Base-by-base conservation (phyloP, 2,113 vertebrate genomes). In the Cryptomyrus ogoouensis region DNA sequence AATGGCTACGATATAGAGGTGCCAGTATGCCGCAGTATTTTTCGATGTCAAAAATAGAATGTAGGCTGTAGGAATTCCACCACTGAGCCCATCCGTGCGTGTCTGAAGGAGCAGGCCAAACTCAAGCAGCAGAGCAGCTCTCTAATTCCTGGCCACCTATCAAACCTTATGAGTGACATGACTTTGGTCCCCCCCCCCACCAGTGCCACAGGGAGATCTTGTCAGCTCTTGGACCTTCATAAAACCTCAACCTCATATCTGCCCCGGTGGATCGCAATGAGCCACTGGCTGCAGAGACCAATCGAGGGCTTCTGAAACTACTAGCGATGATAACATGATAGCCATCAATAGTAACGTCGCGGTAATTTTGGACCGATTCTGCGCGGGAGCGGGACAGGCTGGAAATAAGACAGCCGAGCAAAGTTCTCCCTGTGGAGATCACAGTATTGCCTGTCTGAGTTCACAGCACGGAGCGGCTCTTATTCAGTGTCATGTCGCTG, bases 11-110 rank as follows among this genome's bases (percentile, higher is more conserved):
- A 70, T 70, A 27, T 70, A 70, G 27, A 13, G 3, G 10, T 70
- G 62, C 62, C 62, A 13, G 62, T 27, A 35, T 15, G 24, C 49
- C 17, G 49, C 42, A 49, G 15, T 87, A 27, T 15, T 27, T 87
- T 19, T 87, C n/a, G 1, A 17, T 87, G 47, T 31, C 49, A 53
- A 53, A 50, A 87, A 53, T 35, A 53, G 85, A 85, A n/a, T 2
- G 3, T n/a, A 46, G 42, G 83, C 46, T 85, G 89, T 94, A 70
- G 10, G 0, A 70, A 27, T 31, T 70, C 27, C 62, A 70, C 62
- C 9, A 70, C 62, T 31, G n/a, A 13, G 62, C n/a, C n/a, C n/a
- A 27, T 31, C 1, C 15, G 74, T 42, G 31, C 39, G 15, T 19
- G 74, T 39, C 31, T 80, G 85, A 24, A 6, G 15, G 21, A 50